phyloP scores from a whole-genome alignment of 2,797 vertebrate species.

The Typhlichthys eigenmanni region DNA sequence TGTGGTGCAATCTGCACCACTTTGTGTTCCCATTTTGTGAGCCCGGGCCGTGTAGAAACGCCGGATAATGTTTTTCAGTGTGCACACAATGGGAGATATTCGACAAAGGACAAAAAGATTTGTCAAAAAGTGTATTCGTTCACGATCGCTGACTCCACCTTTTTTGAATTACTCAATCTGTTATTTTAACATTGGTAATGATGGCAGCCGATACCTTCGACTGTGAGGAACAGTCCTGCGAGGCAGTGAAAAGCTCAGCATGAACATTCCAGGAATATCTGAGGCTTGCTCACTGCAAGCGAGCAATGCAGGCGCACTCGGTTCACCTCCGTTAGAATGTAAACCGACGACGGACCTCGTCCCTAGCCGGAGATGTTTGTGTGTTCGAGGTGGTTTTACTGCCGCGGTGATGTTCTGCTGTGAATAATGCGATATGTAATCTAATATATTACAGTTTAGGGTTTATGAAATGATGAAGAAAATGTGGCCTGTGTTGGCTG shows the following conservation, averaged over 20 bases:
- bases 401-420: too few relatives aligned
- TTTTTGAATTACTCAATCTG: neutral
- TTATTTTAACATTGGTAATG: constrained; percentile 61
- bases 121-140: constrained; percentile 11
- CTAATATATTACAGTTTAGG: constrained; percentile 67
- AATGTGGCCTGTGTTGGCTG: constrained; percentile 67
- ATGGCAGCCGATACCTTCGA: constrained; percentile 35
- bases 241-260: constrained; percentile 63
- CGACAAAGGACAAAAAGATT: too few relatives aligned
- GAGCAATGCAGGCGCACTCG: constrained; percentile 40
- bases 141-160: neutral
- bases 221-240: constrained; percentile 44
- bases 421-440: constrained; percentile 65
- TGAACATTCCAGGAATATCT: constrained; percentile 75
- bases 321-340: constrained; percentile 54
- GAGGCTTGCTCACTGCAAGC: constrained; percentile 61
- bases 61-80: too few relatives aligned
- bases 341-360: constrained; percentile 27
- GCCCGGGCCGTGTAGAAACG: too few relatives aligned
- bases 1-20: too few relatives aligned
- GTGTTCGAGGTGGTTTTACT: constrained; percentile 57
- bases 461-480: constrained; percentile 61
- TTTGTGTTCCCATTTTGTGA: too few relatives aligned
- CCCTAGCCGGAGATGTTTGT: constrained; percentile 39
- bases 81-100: too few relatives aligned